These are phyloP conservation scores for Rhizomys pruinosus DNA, from an alignment of 2,113 vertebrate genomes.

Conservation along the genomic window DNA sequence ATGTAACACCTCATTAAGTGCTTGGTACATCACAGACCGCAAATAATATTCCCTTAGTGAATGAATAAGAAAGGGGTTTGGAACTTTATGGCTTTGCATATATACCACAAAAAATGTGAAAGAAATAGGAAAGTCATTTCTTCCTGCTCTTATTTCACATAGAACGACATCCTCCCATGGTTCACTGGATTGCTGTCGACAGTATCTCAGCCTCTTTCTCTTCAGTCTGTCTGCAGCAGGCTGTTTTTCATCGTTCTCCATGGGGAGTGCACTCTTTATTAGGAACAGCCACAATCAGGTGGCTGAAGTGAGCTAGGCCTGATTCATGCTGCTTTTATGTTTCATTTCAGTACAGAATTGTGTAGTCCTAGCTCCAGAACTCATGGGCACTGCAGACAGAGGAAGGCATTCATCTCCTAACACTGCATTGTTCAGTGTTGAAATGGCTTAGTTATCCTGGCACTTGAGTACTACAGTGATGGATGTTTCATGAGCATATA, in stretches of 20 bases:
- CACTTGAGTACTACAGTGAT: constrained; percentile 2
- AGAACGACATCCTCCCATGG: not conserved
- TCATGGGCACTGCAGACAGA: not conserved
- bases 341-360: constrained; percentile 22
- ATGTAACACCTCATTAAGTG: not conserved
- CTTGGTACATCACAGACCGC: not conserved
- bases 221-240: not conserved
- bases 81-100: not conserved
- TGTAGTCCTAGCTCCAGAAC: not conserved
- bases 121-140: constrained; percentile 11
- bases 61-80: not conserved
- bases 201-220: not conserved
- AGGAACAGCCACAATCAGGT: constrained; percentile 45
- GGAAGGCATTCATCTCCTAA: constrained; percentile 33
- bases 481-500: constrained; percentile 36
- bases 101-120: not conserved
- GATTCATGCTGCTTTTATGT: constrained; percentile 32
- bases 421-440: not conserved
- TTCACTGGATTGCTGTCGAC: not conserved
- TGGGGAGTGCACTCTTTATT: constrained; percentile 47
- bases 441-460: constrained; percentile 37
- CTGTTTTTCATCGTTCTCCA: not conserved
- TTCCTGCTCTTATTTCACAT: not conserved
- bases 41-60: constrained; percentile 19
- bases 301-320: not conserved